Base-by-base conservation (phyloP, 2,888 invertebrate genomes). In the Drosophila heteroneura region DNA sequence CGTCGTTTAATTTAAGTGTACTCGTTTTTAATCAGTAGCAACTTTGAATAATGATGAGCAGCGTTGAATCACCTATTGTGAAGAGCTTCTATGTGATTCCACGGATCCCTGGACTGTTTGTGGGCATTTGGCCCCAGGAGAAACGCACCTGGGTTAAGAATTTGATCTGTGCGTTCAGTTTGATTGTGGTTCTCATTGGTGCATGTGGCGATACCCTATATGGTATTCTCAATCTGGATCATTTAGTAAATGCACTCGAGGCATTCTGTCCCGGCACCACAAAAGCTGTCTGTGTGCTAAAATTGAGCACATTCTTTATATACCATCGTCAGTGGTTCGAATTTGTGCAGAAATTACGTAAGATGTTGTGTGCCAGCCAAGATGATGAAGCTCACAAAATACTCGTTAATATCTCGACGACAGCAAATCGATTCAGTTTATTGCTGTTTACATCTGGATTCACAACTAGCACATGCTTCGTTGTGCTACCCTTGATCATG, bases 251-350 rank as follows among this genome's bases (percentile, higher is more conserved):
- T 10, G 92, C 93, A 1, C 79, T 93, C 66, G 93, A 92, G 77
- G 93, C 92, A 39, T 92, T 93, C 74, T 92, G 92, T 76, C 93
- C 93, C 14, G 91, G 90, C 51, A 82, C 82, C 52, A 92, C 92
- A 19, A 92, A 93, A 72, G 82, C 83, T 10, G 87, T 93, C 7
- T 91, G 74, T 16, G 74, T 93, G 4, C 71, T 92, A n/a, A 93
- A 93, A 70, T 82, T 93, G 76, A 69, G 70, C 58, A 79, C 88
- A 33, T 91, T 93, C 74, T 87, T 92, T 59, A 49, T 79, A 12
- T 70, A 85, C 53, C 86, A 86, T 61, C 78, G 82, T 4, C 82
- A 86, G 30, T 91, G 91, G 83, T 76, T 75, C 19, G 65, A 54
- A 4, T 71, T 92, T 28, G 66, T 87, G 22, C 72, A 85, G 56